Percentiles rank a stretch among this genome's conserved stretches.
Conservation (phyloP, 2,113 vertebrate species). For the Nannobrachium achirus region DNA sequence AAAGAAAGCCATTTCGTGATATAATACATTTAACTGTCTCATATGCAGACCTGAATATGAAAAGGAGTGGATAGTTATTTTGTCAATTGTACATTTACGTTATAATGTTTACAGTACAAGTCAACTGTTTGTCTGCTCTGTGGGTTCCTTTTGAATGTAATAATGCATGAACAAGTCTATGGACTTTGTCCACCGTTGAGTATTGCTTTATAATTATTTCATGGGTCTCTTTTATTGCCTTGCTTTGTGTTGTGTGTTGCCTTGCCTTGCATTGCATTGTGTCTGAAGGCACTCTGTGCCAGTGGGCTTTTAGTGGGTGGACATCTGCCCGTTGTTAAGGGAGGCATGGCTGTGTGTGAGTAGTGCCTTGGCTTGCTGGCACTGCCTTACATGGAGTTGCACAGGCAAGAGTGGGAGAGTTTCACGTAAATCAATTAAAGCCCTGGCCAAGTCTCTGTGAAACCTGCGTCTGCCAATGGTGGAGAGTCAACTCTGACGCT, state of each 20-base stretch:
- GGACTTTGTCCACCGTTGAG: no score
- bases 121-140: background rate
- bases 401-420: constrained; percentile 35
- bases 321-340: constrained; percentile 45
- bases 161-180: background rate
- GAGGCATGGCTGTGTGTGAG: constrained; percentile 51
- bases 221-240: background rate
- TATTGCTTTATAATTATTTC: no score
- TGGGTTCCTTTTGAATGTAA: background rate
- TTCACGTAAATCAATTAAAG: constrained; percentile 66
- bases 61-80: background rate
- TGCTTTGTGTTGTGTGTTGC: background rate
- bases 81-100: background rate
- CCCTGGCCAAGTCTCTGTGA: constrained; percentile 38
- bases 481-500: constrained; percentile 40
- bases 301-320: constrained; percentile 13
- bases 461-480: constrained; percentile 48
- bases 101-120: background rate
- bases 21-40: constrained; percentile 19
- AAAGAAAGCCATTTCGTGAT: background rate
- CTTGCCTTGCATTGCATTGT: background rate
- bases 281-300: constrained; percentile 1
- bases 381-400: constrained; percentile 71
- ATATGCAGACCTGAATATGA: constrained; percentile 6
- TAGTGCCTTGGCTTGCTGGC: constrained; percentile 40